Evolutionary conservation across 2,113 vertebrate species (phyloP), one percentile per base, ranked within the genome.

Genomic region (Silurus asotus): DNA sequence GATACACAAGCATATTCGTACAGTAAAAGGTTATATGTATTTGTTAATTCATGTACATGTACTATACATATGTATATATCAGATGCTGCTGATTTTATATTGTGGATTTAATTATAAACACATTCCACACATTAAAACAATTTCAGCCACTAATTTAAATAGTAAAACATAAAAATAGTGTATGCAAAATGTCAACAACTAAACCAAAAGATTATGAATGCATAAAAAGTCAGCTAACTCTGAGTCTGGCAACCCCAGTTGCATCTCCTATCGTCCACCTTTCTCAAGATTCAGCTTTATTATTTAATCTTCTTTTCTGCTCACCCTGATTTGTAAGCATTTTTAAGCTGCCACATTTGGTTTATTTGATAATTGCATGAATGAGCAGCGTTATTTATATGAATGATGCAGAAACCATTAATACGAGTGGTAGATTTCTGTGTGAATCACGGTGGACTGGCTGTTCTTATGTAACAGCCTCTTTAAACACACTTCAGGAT

Each of bases 391-490:
- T 19, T 58, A 13, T 84, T 87, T 65, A 51, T 48, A 69, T 79
- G 82, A 84, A 87, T 88, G 77, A 74, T 77, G 28, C 23, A 55
- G 83, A 56, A 19, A 13, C 14, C 59, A 87, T 89, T 81, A 55
- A 88, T 69, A 86, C 48, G 49, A 67, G 45, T 53, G 78, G 4
- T 74, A 72, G 78, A 55, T 51, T 17, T 83, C 45, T 75, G 49
- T 88, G 82, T 75, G 79, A 88, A 74, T 88, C 74, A 78, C 20
- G 13, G 37, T 25, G 72, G 64, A 62, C n/a, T 19, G 51, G 37
- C 15, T 13, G 13, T 25, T 76, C 45, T 89, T 88, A 88, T 86
- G 82, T 90, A 88, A 90, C 84, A n/a, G 48, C 61, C 48, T 65
- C 48, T 49, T 86, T 45, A 56, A 48, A 55, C 84, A 76, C 61